Evolutionary conservation across 2,113 vertebrate genomes (phyloP).

Genomic region (Nothoprocta perdicaria): DNA sequence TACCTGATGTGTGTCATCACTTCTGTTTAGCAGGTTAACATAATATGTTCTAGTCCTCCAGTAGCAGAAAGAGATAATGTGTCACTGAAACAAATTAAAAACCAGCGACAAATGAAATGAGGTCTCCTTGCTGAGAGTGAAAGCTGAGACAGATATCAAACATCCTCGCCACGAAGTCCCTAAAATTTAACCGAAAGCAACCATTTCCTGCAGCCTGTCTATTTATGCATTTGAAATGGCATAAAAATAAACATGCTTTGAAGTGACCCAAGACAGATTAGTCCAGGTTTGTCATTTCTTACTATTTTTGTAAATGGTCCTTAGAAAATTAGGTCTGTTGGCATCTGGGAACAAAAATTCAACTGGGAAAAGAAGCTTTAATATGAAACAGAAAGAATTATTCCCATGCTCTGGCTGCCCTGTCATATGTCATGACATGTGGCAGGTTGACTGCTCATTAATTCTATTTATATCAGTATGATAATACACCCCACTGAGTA

Average conservation of each 20-base stretch:
- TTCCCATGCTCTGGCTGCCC: constrained; percentile 76
- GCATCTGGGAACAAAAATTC: constrained; percentile 70
- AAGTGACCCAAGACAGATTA: constrained; percentile 35
- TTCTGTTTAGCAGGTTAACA: constrained; percentile 24
- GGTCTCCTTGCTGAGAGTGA: neutral
- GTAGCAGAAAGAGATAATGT: neutral
- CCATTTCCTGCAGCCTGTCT: neutral
- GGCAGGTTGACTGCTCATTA: constrained; percentile 95
- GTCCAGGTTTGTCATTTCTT: constrained; percentile 46
- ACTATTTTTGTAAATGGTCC: constrained; percentile 53
- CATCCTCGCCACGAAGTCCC: neutral
- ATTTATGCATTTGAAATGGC: constrained; percentile 37
- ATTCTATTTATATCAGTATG: constrained; percentile 98
- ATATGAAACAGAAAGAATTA: constrained; percentile 74
- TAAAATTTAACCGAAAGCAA: neutral
- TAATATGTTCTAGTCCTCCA: constrained; percentile 1
- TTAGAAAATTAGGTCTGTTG: constrained; percentile 63
- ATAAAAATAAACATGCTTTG: constrained; percentile 48
- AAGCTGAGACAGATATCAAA: neutral
- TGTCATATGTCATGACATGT: constrained; percentile 86
- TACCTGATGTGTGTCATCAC: neutral
- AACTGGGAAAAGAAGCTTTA: constrained; percentile 68
- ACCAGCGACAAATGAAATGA: neutral
- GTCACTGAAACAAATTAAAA: constrained; percentile 25
- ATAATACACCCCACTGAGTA: constrained; percentile 96